Evolutionary conservation across 2,888 invertebrate genomes (phyloP).

Genomic region (Holacanthella duospinosa): DNA sequence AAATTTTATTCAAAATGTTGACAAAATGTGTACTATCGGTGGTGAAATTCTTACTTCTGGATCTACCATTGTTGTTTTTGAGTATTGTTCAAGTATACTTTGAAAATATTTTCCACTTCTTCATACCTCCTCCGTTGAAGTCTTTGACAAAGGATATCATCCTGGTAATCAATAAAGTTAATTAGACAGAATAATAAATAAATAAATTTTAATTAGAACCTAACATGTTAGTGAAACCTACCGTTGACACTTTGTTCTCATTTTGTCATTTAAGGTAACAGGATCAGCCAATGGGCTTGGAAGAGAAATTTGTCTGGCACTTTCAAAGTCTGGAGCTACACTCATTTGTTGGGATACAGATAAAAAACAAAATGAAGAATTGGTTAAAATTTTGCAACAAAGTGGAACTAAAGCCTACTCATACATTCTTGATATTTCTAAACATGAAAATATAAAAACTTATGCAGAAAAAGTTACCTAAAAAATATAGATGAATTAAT

Average conservation of each 20-base stretch:
- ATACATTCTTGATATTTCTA: constrained; percentile 11
- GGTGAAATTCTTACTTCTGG: not conserved
- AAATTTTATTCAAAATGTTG: too few species aligned
- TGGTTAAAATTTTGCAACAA: not conserved
- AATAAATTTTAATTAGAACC: not conserved
- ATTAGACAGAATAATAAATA: not conserved
- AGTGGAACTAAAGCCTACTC: constrained; percentile 8
- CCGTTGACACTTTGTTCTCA: too few species aligned
- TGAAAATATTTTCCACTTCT: not conserved
- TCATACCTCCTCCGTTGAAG: constrained; percentile 15
- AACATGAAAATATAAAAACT: constrained; percentile 6
- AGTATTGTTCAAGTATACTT: not conserved
- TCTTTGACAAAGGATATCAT: constrained; percentile 22
- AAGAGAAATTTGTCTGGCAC: constrained; percentile 11
- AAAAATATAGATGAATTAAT: not conserved
- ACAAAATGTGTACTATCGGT: not conserved
- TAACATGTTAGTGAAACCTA: too few species aligned
- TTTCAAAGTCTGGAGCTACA: constrained; percentile 5
- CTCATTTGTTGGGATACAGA: constrained; percentile 14
- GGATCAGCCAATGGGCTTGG: constrained; percentile 16
- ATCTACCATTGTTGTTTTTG: not conserved
- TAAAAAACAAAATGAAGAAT: not conserved
- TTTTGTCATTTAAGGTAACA: constrained; percentile 7
- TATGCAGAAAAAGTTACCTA: constrained; percentile 3
- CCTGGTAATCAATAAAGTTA: constrained; percentile 14